Conservation (phyloP, 2,888 invertebrate genomes). For the Melipona beecheii region DNA sequence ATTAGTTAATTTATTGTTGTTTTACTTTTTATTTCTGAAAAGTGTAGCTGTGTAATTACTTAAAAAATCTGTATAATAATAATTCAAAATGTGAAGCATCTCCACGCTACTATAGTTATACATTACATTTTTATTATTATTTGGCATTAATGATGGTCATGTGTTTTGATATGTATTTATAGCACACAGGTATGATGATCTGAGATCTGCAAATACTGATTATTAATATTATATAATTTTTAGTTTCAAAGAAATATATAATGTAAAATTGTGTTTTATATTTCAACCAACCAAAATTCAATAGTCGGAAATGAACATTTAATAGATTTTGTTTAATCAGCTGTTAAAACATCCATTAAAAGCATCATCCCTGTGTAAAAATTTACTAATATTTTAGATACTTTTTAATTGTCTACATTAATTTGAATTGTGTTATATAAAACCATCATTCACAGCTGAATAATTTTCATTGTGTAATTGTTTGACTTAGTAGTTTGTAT, state of each 20-base stretch:
- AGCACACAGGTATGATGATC: slow-evolving; percentile 28
- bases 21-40: slow-evolving; percentile 51
- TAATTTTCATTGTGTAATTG: slow-evolving; percentile 80
- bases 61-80: slow-evolving; percentile 35
- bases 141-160: slow-evolving; percentile 73
- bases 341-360: slow-evolving; percentile 10
- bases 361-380: slow-evolving; percentile 27
- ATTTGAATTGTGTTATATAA: slow-evolving; percentile 39
- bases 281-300: slow-evolving; percentile 11
- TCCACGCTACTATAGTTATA: slow-evolving; percentile 78
- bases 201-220: background rate
- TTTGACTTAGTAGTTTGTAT: slow-evolving; percentile 79
- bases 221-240: background rate
- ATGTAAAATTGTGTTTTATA: background rate
- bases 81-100: slow-evolving; percentile 68
- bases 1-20: slow-evolving; percentile 62
- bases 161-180: slow-evolving; percentile 34
- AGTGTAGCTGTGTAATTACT: slow-evolving; percentile 38
- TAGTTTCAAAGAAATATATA: background rate
- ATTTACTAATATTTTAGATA: slow-evolving; percentile 21
- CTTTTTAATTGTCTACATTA: slow-evolving; percentile 31
- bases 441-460: slow-evolving; percentile 76
- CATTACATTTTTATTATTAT: slow-evolving; percentile 77
- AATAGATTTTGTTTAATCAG: background rate
- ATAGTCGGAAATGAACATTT: background rate